Conservation (phyloP, 2,797 vertebrate genomes). For the Chromis chromis region DNA sequence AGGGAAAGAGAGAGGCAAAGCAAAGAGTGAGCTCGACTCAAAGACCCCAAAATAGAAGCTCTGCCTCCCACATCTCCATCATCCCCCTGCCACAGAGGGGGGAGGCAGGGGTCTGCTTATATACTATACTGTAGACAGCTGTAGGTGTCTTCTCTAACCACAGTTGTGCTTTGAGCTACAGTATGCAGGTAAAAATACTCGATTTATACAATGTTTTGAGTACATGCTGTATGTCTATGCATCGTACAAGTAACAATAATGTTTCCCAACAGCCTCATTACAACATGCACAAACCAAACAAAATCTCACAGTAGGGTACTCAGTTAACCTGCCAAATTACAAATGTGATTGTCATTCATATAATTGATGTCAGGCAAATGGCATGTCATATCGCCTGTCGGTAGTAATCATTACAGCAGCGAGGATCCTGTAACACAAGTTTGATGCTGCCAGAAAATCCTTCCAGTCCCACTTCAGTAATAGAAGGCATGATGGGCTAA, state of each 20-base stretch:
- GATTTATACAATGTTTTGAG: conserved; percentile 21
- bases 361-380: conserved; percentile 6
- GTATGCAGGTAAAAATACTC: background rate
- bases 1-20: conserved; percentile 49
- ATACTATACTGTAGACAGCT: conserved; percentile 24
- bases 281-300: background rate
- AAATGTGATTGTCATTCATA: conserved; percentile 4
- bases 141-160: conserved; percentile 1
- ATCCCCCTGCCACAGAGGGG: conserved; percentile 38
- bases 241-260: conserved; percentile 17
- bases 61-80: conserved; percentile 64
- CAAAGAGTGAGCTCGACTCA: conserved; percentile 49
- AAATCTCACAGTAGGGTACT: background rate
- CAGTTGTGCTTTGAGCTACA: conserved; percentile 12
- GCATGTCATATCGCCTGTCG: background rate
- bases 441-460: conserved; percentile 28
- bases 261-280: background rate
- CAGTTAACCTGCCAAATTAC: conserved; percentile 6
- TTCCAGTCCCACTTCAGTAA: conserved; percentile 21
- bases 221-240: conserved; percentile 6
- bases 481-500: conserved; percentile 22
- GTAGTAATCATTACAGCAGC: background rate
- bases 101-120: conserved; percentile 32
- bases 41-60: conserved; percentile 70
- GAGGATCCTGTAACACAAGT: conserved; percentile 30